Conservation (phyloP, 2,888 invertebrate genomes). For the Rotaria socialis region DNA sequence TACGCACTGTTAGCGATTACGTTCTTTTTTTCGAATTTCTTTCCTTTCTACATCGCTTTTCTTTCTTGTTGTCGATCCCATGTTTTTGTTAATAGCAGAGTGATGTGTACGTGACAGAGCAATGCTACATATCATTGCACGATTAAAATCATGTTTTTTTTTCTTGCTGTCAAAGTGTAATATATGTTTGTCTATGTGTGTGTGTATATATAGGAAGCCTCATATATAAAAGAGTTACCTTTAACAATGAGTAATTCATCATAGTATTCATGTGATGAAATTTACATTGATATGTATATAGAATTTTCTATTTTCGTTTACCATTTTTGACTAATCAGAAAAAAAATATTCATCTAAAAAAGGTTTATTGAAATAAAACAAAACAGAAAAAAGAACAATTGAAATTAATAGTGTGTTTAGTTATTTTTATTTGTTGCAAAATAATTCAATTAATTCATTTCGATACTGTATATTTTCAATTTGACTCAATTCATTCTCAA, state of each 20-base stretch:
- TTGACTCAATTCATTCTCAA: not conserved
- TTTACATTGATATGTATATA: not conserved
- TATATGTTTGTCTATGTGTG: not conserved
- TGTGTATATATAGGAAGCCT: not conserved
- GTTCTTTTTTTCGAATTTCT: not conserved
- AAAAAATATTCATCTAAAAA: slow-evolving; percentile 6
- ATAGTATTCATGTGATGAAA: not conserved
- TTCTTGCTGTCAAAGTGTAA: not conserved
- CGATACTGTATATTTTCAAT: not conserved
- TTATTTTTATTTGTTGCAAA: not conserved
- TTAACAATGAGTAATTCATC: not conserved
- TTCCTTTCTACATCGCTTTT: not conserved
- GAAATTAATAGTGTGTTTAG: not conserved
- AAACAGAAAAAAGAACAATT: not conserved
- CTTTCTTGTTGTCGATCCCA: not conserved
- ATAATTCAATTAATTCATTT: not conserved
- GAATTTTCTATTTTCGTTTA: not conserved
- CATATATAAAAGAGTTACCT: not conserved
- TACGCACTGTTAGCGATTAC: slow-evolving; percentile 10
- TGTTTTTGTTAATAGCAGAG: slow-evolving; percentile 7
- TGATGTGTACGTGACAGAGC: not conserved
- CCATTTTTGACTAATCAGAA: not conserved
- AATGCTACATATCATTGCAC: not conserved
- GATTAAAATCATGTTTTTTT: slow-evolving; percentile 11
- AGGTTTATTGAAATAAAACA: not conserved